Base-by-base conservation (phyloP, 2,113 vertebrate species). In the Muscicapa adusta region DNA sequence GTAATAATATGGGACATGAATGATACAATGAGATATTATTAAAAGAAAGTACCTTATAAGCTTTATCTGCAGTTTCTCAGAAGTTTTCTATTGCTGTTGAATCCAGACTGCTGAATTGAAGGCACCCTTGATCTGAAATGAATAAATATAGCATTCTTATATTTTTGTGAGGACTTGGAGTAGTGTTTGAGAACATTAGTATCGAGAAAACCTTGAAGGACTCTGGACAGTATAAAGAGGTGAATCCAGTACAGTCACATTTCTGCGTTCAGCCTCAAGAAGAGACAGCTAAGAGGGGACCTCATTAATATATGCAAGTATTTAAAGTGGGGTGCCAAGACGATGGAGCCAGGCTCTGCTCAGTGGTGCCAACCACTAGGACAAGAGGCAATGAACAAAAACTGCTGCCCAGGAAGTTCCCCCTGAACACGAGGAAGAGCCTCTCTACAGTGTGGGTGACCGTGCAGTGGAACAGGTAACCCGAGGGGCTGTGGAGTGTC, bases 381-480 rank as follows among this genome's bases (percentile, higher is more conserved):
- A 34, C n/a, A 18, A 22, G 40, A 75, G 14, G 4, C 3, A 54
- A 23, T 14, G 9, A 19, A 8, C 28, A 68, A n/a, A 68, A 75
- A 40, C 18, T 34, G 54, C 31, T 42, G 40, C 14, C 61, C 25
- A 34, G 9, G 18, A 68, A 68, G 40, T 12, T 31, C 14, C 14
- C 13, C 2, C 12, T 26, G 54, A 68, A 26, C 10, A 34, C 3
- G 6, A 75, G 25, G 54, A 75, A 61, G 9, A 54, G 1, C 3
- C 34, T 51, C 7, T 40, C 53, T 15, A 26, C 4, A 31, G 7
- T 18, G 25, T 8, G 6, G 9, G 17, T 31, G 40, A 61, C 17
- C 0, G 0, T 8, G 5, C 40, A 28, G 25, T 50, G 48, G 47
- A 50, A 15, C 25, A 47, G 29, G 4, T 18, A 4, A 1, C 5